Conservation (phyloP, 2,888 invertebrate species). For the Agrypnus murinus region DNA sequence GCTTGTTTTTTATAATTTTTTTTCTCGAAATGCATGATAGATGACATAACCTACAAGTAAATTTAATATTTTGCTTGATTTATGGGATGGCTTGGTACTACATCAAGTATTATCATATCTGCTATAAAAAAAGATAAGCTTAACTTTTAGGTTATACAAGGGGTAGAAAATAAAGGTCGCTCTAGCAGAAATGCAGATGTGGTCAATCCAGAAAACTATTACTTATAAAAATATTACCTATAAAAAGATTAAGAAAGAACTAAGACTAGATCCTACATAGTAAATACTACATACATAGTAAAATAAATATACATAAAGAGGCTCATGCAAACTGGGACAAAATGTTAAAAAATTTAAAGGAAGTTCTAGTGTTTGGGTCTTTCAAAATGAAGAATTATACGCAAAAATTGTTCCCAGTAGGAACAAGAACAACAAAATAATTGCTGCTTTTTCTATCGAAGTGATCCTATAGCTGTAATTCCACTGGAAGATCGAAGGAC, state of each 20-base stretch:
- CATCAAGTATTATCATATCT: no score
- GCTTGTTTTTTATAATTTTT: no score
- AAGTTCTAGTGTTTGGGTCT: neutral
- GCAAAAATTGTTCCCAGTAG: conserved; percentile 1
- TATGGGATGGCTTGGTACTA: no score
- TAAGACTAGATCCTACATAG: neutral
- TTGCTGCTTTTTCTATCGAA: neutral
- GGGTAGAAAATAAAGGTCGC: neutral
- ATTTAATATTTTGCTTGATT: no score
- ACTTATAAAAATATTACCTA: neutral
- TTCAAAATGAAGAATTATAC: neutral
- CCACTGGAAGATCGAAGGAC: no score
- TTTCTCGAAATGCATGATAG: no score
- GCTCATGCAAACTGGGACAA: neutral
- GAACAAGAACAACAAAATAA: conserved; percentile 1
- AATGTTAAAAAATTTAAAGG: neutral
- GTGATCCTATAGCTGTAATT: no score
- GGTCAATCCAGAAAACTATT: neutral
- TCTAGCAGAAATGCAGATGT: neutral
- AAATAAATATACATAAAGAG: neutral
- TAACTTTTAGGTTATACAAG: no score
- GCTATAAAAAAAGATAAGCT: no score
- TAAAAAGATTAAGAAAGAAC: neutral
- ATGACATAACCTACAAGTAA: no score
- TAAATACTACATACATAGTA: neutral